These are phyloP conservation scores for Iguana delicatissima DNA, from an alignment of 2,797 vertebrate genomes.

Conservation along the genomic window DNA sequence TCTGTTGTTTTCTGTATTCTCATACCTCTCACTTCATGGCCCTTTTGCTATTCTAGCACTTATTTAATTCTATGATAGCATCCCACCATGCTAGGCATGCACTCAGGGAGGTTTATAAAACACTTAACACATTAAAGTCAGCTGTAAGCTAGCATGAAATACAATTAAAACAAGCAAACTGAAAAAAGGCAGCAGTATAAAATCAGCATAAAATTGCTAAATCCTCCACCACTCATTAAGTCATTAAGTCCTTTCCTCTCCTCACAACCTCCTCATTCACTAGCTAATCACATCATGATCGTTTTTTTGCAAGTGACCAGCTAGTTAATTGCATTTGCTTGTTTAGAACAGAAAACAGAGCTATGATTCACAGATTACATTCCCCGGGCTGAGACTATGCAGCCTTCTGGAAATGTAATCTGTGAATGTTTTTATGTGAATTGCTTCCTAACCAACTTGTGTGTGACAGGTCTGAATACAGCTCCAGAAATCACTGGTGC, in stretches of 20 bases:
- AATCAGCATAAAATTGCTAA: not conserved
- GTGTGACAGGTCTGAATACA: not conserved
- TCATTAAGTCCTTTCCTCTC: not conserved
- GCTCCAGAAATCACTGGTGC: not conserved
- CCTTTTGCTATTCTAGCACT: not conserved
- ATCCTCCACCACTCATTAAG: not conserved
- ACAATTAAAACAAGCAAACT: not conserved
- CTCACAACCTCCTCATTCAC: slow-evolving; percentile 2
- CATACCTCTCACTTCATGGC: not conserved
- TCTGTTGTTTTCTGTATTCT: not conserved
- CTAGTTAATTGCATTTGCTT: not conserved
- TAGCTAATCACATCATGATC: not conserved
- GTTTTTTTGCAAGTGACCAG: not conserved
- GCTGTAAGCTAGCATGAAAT: not conserved
- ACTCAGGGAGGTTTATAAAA: not conserved
- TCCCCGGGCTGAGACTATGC: not conserved
- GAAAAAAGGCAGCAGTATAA: not conserved
- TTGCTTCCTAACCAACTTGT: not conserved
- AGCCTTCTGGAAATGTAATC: not conserved
- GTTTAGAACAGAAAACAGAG: not conserved
- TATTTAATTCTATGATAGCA: not conserved
- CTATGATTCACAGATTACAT: not conserved
- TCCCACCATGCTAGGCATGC: not conserved
- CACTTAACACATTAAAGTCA: not conserved
- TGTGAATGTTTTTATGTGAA: not conserved